A percentile compares a stretch with the other conserved stretches of the same genome.
These are phyloP conservation scores for Anguilla obscura DNA, from an alignment of 2,797 vertebrate genomes.

Conservation along the genomic window DNA sequence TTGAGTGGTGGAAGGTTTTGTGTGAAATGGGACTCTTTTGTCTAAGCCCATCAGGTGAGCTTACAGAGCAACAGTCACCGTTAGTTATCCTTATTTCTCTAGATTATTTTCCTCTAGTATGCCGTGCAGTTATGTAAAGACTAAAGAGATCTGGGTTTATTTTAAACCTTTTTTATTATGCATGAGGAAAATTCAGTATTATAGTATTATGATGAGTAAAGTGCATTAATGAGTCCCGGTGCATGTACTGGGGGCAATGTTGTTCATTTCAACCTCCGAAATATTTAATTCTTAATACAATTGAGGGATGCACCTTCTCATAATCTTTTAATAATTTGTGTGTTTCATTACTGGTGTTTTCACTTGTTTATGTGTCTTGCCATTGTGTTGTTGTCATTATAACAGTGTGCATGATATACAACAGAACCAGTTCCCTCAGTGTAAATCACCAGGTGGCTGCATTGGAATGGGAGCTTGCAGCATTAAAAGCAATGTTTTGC, in stretches of 20 bases:
- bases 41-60: slow-evolving; percentile 41
- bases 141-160: slow-evolving; percentile 72
- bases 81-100: slow-evolving; percentile 42
- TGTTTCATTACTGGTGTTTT: too few relatives aligned
- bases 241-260: neutral
- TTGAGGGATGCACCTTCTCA: neutral
- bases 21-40: slow-evolving; percentile 38
- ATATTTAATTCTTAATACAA: neutral
- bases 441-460: neutral
- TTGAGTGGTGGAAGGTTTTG: slow-evolving; percentile 33
- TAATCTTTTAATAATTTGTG: too few relatives aligned
- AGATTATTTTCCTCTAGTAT: slow-evolving; percentile 79
- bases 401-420: neutral
- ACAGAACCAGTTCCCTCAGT: neutral
- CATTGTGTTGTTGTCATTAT: too few relatives aligned
- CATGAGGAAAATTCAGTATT: neutral
- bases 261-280: neutral
- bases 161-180: neutral
- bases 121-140: slow-evolving; percentile 70
- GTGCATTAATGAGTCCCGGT: neutral
- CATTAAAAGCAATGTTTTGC: slow-evolving; percentile 23
- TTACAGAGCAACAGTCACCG: slow-evolving; percentile 39
- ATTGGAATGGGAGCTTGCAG: slow-evolving; percentile 8
- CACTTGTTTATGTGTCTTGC: neutral
- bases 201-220: neutral